These are phyloP conservation scores for Glandiceps talaboti DNA, from an alignment of 53 echinoderm and acorn worm species.

Conservation along the genomic window DNA sequence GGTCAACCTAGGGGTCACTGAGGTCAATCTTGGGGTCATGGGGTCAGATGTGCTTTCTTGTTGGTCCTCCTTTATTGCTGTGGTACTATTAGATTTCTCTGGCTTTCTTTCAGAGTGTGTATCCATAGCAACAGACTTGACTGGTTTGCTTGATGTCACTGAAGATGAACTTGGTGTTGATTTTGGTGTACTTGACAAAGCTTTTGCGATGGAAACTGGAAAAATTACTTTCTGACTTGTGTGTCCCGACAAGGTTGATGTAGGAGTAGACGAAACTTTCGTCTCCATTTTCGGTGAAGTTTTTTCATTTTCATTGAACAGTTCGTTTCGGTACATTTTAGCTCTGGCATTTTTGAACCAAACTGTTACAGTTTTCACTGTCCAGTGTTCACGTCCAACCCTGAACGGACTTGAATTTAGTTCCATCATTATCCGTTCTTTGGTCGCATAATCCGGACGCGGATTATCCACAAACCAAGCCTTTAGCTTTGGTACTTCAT, in stretches of 20 bases:
- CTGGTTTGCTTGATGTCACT: too few species aligned
- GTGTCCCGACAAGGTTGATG: neutral
- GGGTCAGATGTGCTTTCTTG: too few species aligned
- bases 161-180: neutral
- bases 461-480: conserved; percentile 78
- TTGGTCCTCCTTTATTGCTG: too few species aligned
- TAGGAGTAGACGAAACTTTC: neutral
- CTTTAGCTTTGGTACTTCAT: conserved; percentile 82
- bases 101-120: too few species aligned
- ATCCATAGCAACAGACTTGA: too few species aligned
- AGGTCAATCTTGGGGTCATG: too few species aligned
- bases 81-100: too few species aligned
- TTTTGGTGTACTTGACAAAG: neutral
- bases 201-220: neutral
- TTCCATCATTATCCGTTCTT: conserved; percentile 65
- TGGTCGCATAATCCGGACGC: conserved; percentile 76
- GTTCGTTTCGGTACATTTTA: conserved; percentile 17
- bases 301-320: neutral
- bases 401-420: conserved; percentile 80
- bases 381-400: conserved; percentile 69
- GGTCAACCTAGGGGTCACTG: too few species aligned
- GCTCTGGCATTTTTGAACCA: conserved; percentile 98
- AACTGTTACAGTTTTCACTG: conserved; percentile 73
- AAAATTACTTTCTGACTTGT: neutral
- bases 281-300: neutral